Base-by-base conservation (phyloP, 2,113 vertebrate genomes). In the Daboia siamensis region DNA sequence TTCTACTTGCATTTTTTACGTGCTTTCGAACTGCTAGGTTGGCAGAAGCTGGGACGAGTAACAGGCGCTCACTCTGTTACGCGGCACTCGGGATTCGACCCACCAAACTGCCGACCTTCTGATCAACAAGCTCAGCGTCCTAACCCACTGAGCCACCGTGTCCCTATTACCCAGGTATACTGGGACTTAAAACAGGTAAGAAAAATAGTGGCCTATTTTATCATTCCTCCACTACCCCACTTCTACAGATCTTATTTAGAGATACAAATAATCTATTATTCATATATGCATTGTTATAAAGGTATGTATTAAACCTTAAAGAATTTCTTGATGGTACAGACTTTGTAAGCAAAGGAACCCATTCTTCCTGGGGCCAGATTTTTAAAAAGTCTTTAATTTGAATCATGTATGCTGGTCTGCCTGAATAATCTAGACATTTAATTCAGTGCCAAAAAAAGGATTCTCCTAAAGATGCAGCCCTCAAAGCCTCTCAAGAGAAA, bases 381-480 rank as follows among this genome's bases (percentile, higher is more conserved):
- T 69, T 64, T 4, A 74, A 51, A 92, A 55, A 86, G 5, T 20
- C 2, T 48, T 9, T 39, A 20, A 86, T 85, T 84, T 52, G 69
- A 90, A 17, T 59, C 6, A 86, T 52, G 1, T 56, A 46, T 80
- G 10, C 51, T 87, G 29, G 4, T 26, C 29, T 85, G 21, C 39
- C 26, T 92, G 21, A 2, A n/a, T 44, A 61, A 87, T 56, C 46
- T 64, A 92, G 21, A 85, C 87, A 91, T 91, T 3, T 86, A 44
- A 0, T 5, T 54, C 26, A 88, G n/a, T 57, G 92, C 93, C 80
- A 90, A 91, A 74, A 74, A 74, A 20, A n/a, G 74, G 91, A 85
- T 52, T 74, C 20, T 55, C 55, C 24, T 87, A 64, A 91, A 86
- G 64, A 57, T 90, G n/a, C 92, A 94, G 89, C 33, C 91, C 64